Evolutionary conservation across 2,113 vertebrate species (phyloP), one percentile per base, ranked within the genome.

Genomic region (Mohoua ochrocephala): DNA sequence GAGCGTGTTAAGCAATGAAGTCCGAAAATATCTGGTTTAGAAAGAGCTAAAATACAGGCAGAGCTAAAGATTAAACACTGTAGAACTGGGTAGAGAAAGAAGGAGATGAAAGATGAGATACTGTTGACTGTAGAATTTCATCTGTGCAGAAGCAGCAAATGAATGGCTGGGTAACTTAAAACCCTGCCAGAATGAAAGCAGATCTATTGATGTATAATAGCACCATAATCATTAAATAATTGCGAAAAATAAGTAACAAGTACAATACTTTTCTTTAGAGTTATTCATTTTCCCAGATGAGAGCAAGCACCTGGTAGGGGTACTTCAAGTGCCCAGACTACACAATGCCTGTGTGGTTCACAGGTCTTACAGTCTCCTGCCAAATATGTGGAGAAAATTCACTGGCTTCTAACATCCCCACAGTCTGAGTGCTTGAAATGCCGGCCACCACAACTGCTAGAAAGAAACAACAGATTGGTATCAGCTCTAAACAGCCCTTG

Each of bases 141-240:
- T 88, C 67, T 84, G 21, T 44, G n/a, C 64, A 69, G 71, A 93
- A 80, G 77, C 13, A 95, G 80, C 20, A 61, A 69, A 88, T 11
- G 54, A 67, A 19, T 88, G 60, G 16, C 69, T 87, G 39, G 9
- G 20, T 69, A 90, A 85, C n/a, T 65, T 75, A 78, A 83, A 77
- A 65, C 31, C 45, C 26, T 73, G 33, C 13, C 82, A 90, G 53
- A 88, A 70, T 74, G n/a, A 92, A 92, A 93, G 59, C 28, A 77
- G n/a, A 56, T 54, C 88, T 67, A 85, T 77, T 94, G 61, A 94
- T 94, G 59, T 42, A 41, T 77, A 94, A 90, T 64, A 79, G 20
- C 75, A 86, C n/a, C 27, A 35, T 83, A 93, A 93, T 95, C 14
- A 67, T 47, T 77, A 74, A 74, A 80, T 77, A 93, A 95, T 86